These are phyloP conservation scores for Paradoxurus hermaphroditus DNA, from an alignment of 2,113 vertebrate genomes.

Conservation along the genomic window DNA sequence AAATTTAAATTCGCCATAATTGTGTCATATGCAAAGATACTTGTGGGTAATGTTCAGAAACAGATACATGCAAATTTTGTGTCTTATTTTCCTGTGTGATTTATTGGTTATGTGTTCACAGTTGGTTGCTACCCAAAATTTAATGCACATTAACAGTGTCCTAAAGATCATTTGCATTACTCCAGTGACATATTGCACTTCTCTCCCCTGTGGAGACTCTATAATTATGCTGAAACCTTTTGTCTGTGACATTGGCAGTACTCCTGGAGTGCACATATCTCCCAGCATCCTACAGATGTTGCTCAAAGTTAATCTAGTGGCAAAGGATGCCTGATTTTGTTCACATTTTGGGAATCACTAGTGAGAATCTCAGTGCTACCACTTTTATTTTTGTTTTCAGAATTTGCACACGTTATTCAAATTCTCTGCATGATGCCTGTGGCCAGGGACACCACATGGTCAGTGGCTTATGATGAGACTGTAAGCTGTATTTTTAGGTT, in stretches of 20 bases:
- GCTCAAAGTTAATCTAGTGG: slow-evolving; percentile 53
- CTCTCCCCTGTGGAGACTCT: not conserved
- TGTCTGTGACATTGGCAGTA: slow-evolving; percentile 61
- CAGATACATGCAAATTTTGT: not conserved
- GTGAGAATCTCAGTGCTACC: slow-evolving; percentile 7
- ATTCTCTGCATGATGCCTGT: slow-evolving; percentile 27
- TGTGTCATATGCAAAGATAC: not conserved
- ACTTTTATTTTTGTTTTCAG: slow-evolving; percentile 45
- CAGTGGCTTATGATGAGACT: slow-evolving; percentile 40
- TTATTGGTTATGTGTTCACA: slow-evolving; percentile 48
- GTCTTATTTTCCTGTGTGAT: slow-evolving; percentile 4
- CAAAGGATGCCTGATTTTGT: slow-evolving; percentile 28
- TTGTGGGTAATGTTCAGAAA: slow-evolving; percentile 35
- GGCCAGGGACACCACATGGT: slow-evolving; percentile 34
- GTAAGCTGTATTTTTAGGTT: slow-evolving; percentile 46
- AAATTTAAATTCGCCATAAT: slow-evolving; percentile 1
- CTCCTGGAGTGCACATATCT: slow-evolving; percentile 39
- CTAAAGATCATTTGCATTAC: slow-evolving; percentile 71
- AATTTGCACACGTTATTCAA: slow-evolving; percentile 47
- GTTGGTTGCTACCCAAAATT: slow-evolving; percentile 29
- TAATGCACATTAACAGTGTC: not conserved
- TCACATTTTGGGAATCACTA: slow-evolving; percentile 54
- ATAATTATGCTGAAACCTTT: slow-evolving; percentile 52
- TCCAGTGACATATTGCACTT: slow-evolving; percentile 34
- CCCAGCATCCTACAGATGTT: slow-evolving; percentile 11